Evolutionary conservation across 2,888 invertebrate species (phyloP).

Genomic region (Heliconius cydno): DNA sequence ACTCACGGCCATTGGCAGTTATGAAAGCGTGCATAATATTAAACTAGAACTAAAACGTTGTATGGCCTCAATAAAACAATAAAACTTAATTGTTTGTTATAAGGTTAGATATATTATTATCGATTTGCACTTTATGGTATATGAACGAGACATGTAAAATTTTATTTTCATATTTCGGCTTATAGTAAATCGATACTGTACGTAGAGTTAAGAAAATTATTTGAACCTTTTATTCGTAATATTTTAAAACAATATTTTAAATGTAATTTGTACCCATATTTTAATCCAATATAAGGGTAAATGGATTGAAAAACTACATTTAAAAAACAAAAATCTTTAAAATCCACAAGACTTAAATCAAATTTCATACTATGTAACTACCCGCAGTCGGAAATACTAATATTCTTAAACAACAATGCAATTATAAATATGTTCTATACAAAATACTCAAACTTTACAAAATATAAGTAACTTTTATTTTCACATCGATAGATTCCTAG

Average conservation of each 20-base stretch:
- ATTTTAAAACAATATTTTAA: no score
- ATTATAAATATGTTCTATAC: not conserved
- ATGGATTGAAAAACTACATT: no score
- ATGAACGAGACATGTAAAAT: not conserved
- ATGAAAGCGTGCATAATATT: slow-evolving; percentile 21
- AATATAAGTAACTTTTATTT: not conserved
- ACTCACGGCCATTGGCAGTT: slow-evolving; percentile 20
- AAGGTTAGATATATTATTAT: slow-evolving; percentile 4
- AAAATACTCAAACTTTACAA: not conserved
- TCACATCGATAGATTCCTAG: not conserved
- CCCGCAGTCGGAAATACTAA: no score
- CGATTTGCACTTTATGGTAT: not conserved
- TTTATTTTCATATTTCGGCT: not conserved
- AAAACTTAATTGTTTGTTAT: slow-evolving; percentile 22
- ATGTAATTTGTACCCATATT: not conserved
- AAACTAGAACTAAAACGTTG: slow-evolving; percentile 11
- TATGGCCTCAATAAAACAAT: slow-evolving; percentile 23
- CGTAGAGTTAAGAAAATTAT: no score
- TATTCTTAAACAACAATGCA: no score
- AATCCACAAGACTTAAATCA: no score
- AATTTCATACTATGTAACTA: no score
- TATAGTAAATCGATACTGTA: no score
- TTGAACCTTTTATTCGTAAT: no score
- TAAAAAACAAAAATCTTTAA: no score
- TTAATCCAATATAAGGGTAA: not conserved